Percentiles rank a stretch among this genome's conserved stretches.
These are phyloP conservation scores for Monochamus alternatus DNA, from an alignment of 2,888 invertebrate genomes.

Conservation along the genomic window DNA sequence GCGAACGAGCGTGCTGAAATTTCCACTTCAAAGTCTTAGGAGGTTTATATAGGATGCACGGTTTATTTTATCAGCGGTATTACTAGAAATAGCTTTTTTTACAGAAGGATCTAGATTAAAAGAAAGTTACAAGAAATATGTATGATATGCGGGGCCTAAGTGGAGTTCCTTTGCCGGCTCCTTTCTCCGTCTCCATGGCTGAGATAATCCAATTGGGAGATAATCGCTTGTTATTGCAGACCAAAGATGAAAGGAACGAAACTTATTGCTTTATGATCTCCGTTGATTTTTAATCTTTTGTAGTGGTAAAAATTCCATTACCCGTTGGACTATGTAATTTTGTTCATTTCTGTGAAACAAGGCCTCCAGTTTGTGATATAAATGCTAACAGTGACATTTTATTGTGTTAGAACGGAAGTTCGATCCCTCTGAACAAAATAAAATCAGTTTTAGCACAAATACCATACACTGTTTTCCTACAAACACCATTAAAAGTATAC, in stretches of 20 bases:
- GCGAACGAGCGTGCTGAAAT: slow-evolving; percentile 24
- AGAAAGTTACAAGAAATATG: slow-evolving; percentile 20
- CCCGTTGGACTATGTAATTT: too few relatives aligned
- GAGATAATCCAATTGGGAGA: not conserved
- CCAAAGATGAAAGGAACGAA: not conserved
- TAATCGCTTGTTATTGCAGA: not conserved
- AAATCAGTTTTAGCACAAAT: too few relatives aligned
- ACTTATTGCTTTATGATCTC: not conserved
- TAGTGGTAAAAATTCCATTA: too few relatives aligned
- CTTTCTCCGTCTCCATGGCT: not conserved
- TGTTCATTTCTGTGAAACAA: too few relatives aligned
- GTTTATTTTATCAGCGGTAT: slow-evolving; percentile 21
- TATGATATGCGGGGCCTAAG: not conserved
- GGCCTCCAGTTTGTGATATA: too few relatives aligned
- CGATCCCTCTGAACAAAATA: too few relatives aligned
- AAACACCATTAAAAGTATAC: too few relatives aligned
- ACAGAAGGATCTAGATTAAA: slow-evolving; percentile 21
- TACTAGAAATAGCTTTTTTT: slow-evolving; percentile 24
- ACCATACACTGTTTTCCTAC: too few relatives aligned
- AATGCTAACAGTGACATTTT: too few relatives aligned
- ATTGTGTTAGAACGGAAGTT: too few relatives aligned
- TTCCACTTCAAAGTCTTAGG: slow-evolving; percentile 34
- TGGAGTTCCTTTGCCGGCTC: not conserved
- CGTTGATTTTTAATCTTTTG: not conserved
- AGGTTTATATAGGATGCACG: slow-evolving; percentile 17